phyloP scores from a whole-genome alignment of 1,140 invertebrate genomes.

The Phymorhynchus buccinoides region DNA sequence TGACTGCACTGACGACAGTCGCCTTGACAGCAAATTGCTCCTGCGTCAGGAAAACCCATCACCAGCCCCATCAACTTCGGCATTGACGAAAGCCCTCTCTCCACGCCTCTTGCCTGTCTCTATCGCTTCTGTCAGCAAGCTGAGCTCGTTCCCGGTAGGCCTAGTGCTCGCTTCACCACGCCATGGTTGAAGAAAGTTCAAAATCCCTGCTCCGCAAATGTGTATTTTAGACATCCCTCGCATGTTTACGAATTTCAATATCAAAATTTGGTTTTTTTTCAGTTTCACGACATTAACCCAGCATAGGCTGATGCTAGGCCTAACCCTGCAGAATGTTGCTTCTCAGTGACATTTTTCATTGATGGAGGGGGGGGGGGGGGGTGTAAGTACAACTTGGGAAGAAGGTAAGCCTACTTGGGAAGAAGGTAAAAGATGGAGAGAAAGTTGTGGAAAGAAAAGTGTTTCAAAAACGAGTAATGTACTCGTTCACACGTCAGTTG shows the following conservation, averaged over 20 bases:
- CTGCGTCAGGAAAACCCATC: conserved; percentile 14
- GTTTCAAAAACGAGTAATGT: neutral
- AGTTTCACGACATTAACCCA: too few relatives aligned
- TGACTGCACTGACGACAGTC: conserved; percentile 30
- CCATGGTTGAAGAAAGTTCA: too few relatives aligned
- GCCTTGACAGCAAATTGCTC: conserved; percentile 14
- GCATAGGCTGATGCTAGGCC: too few relatives aligned
- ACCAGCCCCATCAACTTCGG: neutral
- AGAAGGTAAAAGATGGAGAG: neutral
- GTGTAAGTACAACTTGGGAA: neutral
- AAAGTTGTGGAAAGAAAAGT: neutral
- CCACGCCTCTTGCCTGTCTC: conserved; percentile 10
- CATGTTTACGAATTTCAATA: too few relatives aligned
- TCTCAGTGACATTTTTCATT: too few relatives aligned
- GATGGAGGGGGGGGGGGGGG: neutral
- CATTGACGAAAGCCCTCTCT: neutral
- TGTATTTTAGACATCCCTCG: too few relatives aligned
- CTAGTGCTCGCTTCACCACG: too few relatives aligned
- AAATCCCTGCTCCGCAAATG: too few relatives aligned
- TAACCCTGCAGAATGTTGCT: too few relatives aligned
- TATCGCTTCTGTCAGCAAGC: conserved; percentile 12
- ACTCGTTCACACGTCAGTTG: conserved; percentile 30
- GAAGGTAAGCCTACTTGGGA: too few relatives aligned
- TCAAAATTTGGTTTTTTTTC: too few relatives aligned
- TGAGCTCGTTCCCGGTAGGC: too few relatives aligned